These are phyloP conservation scores for Nasonia oneida DNA, from an alignment of 2,888 invertebrate species.

Conservation along the genomic window DNA sequence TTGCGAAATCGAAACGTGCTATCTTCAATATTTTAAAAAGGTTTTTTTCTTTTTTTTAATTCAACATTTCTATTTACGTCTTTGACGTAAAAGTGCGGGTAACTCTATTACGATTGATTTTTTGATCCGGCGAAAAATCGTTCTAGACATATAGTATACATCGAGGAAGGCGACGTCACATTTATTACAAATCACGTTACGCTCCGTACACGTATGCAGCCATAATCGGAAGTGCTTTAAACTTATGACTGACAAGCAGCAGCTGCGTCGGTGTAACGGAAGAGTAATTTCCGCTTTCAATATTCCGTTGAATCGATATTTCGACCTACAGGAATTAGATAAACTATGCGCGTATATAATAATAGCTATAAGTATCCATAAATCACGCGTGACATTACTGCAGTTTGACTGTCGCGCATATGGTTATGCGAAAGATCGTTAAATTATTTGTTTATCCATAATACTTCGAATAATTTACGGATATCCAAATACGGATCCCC, in stretches of 20 bases:
- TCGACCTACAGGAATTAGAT: constrained; percentile 10
- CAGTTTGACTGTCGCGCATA: background rate
- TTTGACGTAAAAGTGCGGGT: no score
- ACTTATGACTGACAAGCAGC: constrained; percentile 47
- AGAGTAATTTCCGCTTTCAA: constrained; percentile 56
- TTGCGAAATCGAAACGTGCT: background rate
- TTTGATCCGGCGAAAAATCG: background rate
- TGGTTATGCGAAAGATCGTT: background rate
- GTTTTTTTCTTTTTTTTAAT: no score
- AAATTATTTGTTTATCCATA: background rate
- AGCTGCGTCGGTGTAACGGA: constrained; percentile 35
- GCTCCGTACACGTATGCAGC: background rate
- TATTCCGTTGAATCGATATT: constrained; percentile 50
- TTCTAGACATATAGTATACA: background rate
- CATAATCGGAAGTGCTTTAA: constrained; percentile 52
- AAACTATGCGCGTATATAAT: background rate
- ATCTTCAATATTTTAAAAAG: no score
- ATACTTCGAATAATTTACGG: background rate
- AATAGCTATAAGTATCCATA: background rate
- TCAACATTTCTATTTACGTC: no score
- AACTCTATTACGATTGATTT: no score
- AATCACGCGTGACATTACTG: constrained; percentile 14
- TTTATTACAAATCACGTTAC: constrained; percentile 42
- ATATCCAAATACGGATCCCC: no score
- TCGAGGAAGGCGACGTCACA: background rate